A percentile compares a stretch with the other conserved stretches of the same genome.
phyloP scores from a whole-genome alignment of 2,888 invertebrate species.

The Scelioninae gen. 1 region DNA sequence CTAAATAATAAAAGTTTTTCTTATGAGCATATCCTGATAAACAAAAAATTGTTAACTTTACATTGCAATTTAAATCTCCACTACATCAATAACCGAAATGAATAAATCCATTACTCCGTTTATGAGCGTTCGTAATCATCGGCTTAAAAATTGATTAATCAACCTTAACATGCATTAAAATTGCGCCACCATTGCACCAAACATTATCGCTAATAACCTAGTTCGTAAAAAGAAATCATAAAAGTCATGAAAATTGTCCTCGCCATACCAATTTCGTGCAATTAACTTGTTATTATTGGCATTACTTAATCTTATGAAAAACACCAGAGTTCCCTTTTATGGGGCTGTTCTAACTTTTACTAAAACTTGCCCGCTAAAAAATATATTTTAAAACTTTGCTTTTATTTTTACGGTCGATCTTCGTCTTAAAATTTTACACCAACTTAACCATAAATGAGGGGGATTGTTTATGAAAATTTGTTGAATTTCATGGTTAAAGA shows the following conservation, averaged over 20 bases:
- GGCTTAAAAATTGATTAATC: conserved; percentile 40
- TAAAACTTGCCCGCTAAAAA: conserved; percentile 14
- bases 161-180: conserved; percentile 41
- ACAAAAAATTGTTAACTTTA: too few relatives aligned
- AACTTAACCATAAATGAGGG: background rate
- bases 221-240: conserved; percentile 48
- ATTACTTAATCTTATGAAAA: conserved; percentile 37
- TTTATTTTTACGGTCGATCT: background rate
- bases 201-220: conserved; percentile 47
- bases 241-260: conserved; percentile 53
- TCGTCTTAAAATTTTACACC: background rate
- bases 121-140: conserved; percentile 18
- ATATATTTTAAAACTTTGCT: conserved; percentile 1
- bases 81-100: conserved; percentile 20
- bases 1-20: too few relatives aligned
- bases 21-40: too few relatives aligned
- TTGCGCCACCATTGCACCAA: conserved; percentile 40
- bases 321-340: conserved; percentile 20
- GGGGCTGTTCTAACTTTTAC: conserved; percentile 15
- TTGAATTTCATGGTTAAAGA: too few relatives aligned
- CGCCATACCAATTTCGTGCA: conserved; percentile 42
- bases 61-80: conserved; percentile 16
- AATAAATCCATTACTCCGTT: conserved; percentile 28
- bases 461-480: background rate
- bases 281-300: conserved; percentile 42